A percentile compares a stretch with the other conserved stretches of the same genome.
Evolutionary conservation across 2,113 vertebrate species (phyloP).

Genomic region (Thamnophis sirtalis): DNA sequence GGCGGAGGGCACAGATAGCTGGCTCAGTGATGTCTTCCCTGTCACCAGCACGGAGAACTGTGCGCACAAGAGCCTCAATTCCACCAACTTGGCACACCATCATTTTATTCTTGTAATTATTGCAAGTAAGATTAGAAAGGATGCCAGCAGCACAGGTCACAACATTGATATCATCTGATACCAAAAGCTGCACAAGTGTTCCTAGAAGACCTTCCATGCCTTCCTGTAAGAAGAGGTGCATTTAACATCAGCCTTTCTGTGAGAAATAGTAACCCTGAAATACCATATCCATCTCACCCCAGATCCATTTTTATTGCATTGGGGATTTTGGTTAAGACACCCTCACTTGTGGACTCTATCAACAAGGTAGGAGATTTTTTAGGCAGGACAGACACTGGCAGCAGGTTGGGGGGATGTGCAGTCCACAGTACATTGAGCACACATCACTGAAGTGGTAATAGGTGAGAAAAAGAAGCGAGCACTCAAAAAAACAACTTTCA

Average conservation of each 20-base stretch:
- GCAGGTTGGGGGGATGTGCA: too few species aligned
- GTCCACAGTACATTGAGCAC: too few species aligned
- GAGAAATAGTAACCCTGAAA: not conserved
- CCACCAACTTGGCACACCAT: slow-evolving; percentile 99
- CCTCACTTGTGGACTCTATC: not conserved
- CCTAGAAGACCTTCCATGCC: slow-evolving; percentile 98
- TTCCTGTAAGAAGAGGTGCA: slow-evolving; percentile 73
- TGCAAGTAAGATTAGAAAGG: slow-evolving; percentile 97
- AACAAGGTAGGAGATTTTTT: not conserved
- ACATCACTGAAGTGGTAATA: too few species aligned
- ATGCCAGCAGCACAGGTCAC: slow-evolving; percentile 98
- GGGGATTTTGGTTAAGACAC: not conserved
- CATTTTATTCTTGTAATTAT: slow-evolving; percentile 99
- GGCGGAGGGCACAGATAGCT: slow-evolving; percentile 94
- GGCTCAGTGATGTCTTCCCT: slow-evolving; percentile 98
- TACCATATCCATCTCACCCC: not conserved
- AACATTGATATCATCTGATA: slow-evolving; percentile 97
- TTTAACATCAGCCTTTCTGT: not conserved
- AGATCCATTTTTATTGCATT: not conserved
- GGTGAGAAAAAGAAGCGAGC: too few species aligned
- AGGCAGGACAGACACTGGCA: too few species aligned
- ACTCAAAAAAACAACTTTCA: too few species aligned
- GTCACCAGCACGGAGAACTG: slow-evolving; percentile 95
- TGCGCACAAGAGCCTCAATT: slow-evolving; percentile 97
- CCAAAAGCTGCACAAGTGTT: slow-evolving; percentile 94